Base-by-base conservation (phyloP, 2,797 vertebrate species). In the Pelodytes ibericus region DNA sequence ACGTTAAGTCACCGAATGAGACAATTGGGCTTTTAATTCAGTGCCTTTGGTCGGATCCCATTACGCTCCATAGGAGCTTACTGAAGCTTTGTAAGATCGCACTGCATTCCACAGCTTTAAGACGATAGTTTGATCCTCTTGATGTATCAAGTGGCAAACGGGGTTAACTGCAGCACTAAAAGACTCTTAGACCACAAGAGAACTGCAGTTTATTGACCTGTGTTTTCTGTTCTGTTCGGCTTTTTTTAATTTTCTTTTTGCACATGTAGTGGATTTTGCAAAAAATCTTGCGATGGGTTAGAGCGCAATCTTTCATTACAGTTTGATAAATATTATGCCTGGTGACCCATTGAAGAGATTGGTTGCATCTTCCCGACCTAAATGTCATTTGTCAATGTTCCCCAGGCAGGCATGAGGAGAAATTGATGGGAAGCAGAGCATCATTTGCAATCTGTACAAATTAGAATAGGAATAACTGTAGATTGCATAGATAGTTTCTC, bases 1-100 rank as follows among this genome's bases (percentile, higher is more conserved):
- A 67, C 69, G 41, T 41, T 67, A 78, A 72, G 53, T 39, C 25
- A 41, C 41, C 39, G 51, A 72, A 57, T 51, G 36, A 64, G 75
- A 66, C 75, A 59, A 60, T 67, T 78, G 70, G 75, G 62, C 53
- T 9, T 51, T 67, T 44, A 44, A 70, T 72, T 62, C 36, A 39
- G 75, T 44, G 27, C n/a, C n/a, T 33, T 26, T 24, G 49, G 68
- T 59, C 24, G 57, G 22, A 65, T 78, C 18, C 9, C 65, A 62
- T 25, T 75, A 39, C 18, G 33, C 74, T 60, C 51, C n/a, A 29
- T 72, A 66, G 62, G 53, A 78, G 49, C 41, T 60, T 60, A 20
- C 41, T 47, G 44, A 78, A 67, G 51, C 69, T 67, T 72, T 36
- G 58, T 18, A 4, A 64, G 24, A 76, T 62, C 59, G 39, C 41